Evolutionary conservation across 2,797 vertebrate genomes (phyloP), one percentile per base, ranked within the genome.

Genomic region (Artibeus lituratus): DNA sequence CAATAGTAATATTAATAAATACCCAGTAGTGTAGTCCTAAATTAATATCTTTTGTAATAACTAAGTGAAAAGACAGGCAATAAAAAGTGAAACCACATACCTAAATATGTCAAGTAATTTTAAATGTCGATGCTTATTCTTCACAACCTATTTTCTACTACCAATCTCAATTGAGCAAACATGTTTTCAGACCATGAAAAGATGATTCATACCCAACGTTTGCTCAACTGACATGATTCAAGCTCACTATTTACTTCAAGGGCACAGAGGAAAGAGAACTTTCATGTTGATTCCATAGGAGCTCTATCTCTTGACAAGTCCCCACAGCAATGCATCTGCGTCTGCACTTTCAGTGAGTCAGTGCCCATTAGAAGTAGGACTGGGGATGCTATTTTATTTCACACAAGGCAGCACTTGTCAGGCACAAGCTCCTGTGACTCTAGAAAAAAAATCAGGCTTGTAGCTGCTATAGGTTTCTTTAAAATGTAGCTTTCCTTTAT

Each of bases 221-320:
- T 84, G 35, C 18, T 73, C 47, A 65, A 22, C 51, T 73, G 57
- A 65, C 19, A 19, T 51, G 70, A 76, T 47, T 80, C 82, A 92
- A 76, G 22, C 21, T 51, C 69, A 53, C 72, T 78, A 3, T 94
- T 95, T 86, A 76, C 59, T 67, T 65, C 21, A 81, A 65, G 29
- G 83, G 37, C 26, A 14, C 18, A 35, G 37, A 94, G 37, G 65
- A 76, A 89, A 94, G 73, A 88, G 53, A 89, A 9, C 29, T 89
- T 97, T 93, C 80, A 16, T 62, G 86, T 18, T 49, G 80, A 69
- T 49, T 94, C 91, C 76, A 57, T 80, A 89, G 19, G 51, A 69
- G 8, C 29, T 90, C 49, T 62, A 6, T 55, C 59, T 94, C 84
- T 76, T 89, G 94, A 95, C 57, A 95, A 11, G 21, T 1, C 57